Evolutionary conservation across 2,113 vertebrate species (phyloP), one percentile per base, ranked within the genome.

Genomic region (Datnioides undecimradiatus): DNA sequence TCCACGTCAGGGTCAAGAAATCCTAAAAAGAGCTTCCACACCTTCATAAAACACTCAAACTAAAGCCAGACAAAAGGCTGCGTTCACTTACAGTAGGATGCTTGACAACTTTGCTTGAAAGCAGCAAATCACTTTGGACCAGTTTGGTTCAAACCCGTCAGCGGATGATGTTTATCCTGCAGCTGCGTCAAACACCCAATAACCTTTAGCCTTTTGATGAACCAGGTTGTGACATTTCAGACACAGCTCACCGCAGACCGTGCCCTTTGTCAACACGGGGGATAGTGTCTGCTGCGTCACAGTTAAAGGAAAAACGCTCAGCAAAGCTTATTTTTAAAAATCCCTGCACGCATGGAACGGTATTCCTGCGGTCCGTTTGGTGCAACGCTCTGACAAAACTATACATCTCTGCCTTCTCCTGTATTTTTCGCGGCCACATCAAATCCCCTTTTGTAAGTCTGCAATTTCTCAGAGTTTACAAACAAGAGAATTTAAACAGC

Each of bases 401-500:
- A 9, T 31, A 67, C 55, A 64, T 85, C 38, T 68, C 36, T 67
- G 60, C 77, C 48, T 57, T 60, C 72, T 81, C 34, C 66, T 73
- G 51, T 71, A 14, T 75, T 49, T 73, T 43, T 25, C n/a, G 49
- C 36, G 27, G 19, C 79, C 81, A 86, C 81, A 90, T 86, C 65
- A 78, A 68, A 54, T 58, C 31, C 13, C 12, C n/a, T n/a, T 17
- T 40, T 14, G 10, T 34, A 70, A 83, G 65, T 58, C 84, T 84
- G 36, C 82, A 71, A 23, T 84, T 31, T 48, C 63, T 74, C 51
- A 83, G 51, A 83, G 80, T 88, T 89, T 84, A 84, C 82, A 86
- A 87, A 87, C 88, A 85, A 68, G 80, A 73, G 70, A 73, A 77
- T 81, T 82, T 76, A 82, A 87, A 91, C 88, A 87, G 73, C 81